phyloP scores from a whole-genome alignment of 2,888 invertebrate genomes.

The Ferrisia virgata region DNA sequence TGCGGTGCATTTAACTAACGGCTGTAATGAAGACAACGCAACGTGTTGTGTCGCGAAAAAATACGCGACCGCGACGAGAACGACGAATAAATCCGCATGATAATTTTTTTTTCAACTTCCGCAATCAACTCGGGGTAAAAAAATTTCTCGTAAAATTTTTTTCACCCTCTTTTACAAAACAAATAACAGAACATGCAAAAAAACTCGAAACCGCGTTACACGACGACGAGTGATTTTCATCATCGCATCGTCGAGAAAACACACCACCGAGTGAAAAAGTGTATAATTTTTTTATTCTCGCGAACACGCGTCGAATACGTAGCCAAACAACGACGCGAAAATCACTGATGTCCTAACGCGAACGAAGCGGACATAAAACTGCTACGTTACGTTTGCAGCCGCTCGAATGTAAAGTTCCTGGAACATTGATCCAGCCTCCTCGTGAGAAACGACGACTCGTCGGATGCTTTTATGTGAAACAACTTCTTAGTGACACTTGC shows the following conservation, averaged over 20 bases:
- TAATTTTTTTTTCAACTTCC: neutral
- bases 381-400: slow-evolving; percentile 38
- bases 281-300: no score
- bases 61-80: neutral
- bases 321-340: neutral
- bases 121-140: neutral
- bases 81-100: slow-evolving; percentile 6
- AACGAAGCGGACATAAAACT: slow-evolving; percentile 37
- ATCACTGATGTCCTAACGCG: slow-evolving; percentile 35
- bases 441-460: slow-evolving; percentile 24
- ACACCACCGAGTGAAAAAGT: neutral
- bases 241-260: neutral
- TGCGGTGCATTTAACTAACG: neutral
- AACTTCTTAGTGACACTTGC: slow-evolving; percentile 44
- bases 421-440: slow-evolving; percentile 43
- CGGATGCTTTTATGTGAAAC: slow-evolving; percentile 39
- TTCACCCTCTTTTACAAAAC: no score
- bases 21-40: neutral
- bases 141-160: neutral
- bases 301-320: neutral
- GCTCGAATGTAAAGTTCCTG: slow-evolving; percentile 37
- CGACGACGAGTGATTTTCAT: neutral
- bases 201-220: neutral
- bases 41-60: neutral
- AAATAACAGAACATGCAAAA: neutral